These are phyloP conservation scores for Nibea coibor DNA, from an alignment of 2,113 vertebrate species.

Conservation along the genomic window DNA sequence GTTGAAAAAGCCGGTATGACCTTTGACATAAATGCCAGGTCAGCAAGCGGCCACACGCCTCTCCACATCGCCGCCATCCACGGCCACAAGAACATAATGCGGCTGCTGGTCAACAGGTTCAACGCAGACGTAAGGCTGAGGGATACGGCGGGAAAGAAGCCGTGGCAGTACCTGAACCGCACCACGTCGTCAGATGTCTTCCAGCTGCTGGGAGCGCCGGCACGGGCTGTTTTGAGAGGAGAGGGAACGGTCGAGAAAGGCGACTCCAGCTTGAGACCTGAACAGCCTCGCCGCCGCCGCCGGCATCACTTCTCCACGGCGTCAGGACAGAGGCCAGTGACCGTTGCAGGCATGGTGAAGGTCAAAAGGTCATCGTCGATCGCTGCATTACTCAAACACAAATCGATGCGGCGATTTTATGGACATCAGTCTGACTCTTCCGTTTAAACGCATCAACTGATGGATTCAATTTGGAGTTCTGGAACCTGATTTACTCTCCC, in stretches of 20 bases:
- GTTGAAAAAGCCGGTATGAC: constrained; percentile 80
- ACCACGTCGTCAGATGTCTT: constrained; percentile 81
- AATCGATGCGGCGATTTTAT: constrained; percentile 55
- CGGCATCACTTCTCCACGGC: constrained; percentile 53
- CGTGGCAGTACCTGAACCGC: constrained; percentile 91
- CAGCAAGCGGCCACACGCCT: constrained; percentile 90
- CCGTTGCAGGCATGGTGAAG: not conserved
- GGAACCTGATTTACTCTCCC: not conserved
- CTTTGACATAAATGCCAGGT: constrained; percentile 86
- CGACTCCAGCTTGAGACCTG: not conserved
- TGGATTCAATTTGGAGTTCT: not conserved
- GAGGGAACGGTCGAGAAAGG: fast-evolving
- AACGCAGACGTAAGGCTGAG: constrained; percentile 85
- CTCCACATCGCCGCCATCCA: constrained; percentile 94
- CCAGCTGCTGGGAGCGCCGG: constrained; percentile 88
- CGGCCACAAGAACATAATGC: constrained; percentile 86
- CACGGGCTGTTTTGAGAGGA: not conserved
- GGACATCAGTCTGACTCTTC: constrained; percentile 40
- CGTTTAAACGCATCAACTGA: not conserved
- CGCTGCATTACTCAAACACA: constrained; percentile 82
- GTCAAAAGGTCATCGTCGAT: constrained; percentile 81
- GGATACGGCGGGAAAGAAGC: constrained; percentile 88
- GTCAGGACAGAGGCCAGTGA: constrained; percentile 10
- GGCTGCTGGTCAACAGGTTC: constrained; percentile 89
- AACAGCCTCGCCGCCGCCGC: not conserved